Base-by-base conservation (phyloP, 2,888 invertebrate genomes). In the Yponomeuta evonymella region DNA sequence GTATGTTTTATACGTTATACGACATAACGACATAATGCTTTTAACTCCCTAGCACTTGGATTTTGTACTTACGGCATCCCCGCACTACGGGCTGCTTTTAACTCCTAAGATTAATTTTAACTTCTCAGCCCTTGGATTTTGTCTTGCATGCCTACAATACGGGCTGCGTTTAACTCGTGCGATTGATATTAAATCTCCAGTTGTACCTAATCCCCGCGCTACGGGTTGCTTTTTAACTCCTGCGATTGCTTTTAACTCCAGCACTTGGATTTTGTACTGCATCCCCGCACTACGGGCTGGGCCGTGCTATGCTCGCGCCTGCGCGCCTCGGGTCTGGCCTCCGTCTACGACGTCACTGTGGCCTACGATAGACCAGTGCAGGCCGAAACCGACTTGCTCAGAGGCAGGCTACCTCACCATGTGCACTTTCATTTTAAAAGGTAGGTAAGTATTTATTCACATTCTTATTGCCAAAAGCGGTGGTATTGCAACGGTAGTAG, bases 131-230 rank as follows among this genome's bases (percentile, higher is more conserved):
- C 68, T 97, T 96, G 81, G 91, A 95, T n/a, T 94, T 95, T 80
- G 96, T 97, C 1, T 89, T 98, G 3, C 97, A 98, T 83, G 98
- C 98, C 0, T 94, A 97, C 74, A 97, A 96, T 9, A 97, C 96
- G 0, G 98, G 98, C 2, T 96, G 95, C 10, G 2, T 51, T 2
- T 51, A 51, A 8, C 11, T 8, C 12, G 4, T 12, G 51, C 4
- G 51, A 51, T 51, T 51, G 11, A 2, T 51, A 5, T 51, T 67
- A 36, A 15, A 10, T 48, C 8, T 48, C 5, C 79, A 92, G 92
- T 95, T 80, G 96, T 97, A 1, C 43, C 6, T 3, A 3, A 8
- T 12, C 51, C 8, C 51, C 5, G 15, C 12, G 12, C 6, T 58
- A 58, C 12, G 4, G 15, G 51, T 5, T 58, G 6, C 51, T 58